Evolutionary conservation across 2,113 vertebrate genomes (phyloP), one percentile per base, ranked within the genome.

Genomic region (Microtus pennsylvanicus): DNA sequence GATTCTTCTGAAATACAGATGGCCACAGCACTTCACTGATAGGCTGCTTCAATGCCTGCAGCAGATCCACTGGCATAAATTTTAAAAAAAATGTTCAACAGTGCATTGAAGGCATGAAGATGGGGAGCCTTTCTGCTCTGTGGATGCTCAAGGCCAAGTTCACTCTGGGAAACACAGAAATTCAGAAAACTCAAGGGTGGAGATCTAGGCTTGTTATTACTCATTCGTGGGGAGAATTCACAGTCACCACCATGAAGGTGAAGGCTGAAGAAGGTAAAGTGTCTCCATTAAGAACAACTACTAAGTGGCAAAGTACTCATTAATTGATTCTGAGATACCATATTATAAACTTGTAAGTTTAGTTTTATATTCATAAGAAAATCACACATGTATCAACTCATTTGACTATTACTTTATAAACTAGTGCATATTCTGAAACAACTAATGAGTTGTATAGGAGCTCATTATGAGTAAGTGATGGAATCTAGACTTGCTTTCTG

Each of bases 1-100:
- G n/a, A n/a, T 33, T 10, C 19, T 35, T 55, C 47, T 22, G 4
- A 80, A 69, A 42, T 33, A 10, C 3, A 75, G 33, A 33, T 16
- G 13, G 8, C 11, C 13, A 1, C 0, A 38, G 9, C 1, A 30
- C 30, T 50, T 38, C 7, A 3, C 12, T 42, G 9, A 22, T 4
- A n/a, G 17, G 19, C 10, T 4, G 10, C 19, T 90, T 42, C 9
- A 28, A 33, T 14, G 1, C 11, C 30, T 33, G 28, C 5, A 69
- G 35, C 4, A 70, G 47, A n/a, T 72, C 21, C 2, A 7, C 35
- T 11, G 42, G 30, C 6, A 16, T 0, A 21, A 7, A 58, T 58
- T 58, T 67, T 1, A 67, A 67, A 67, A 67, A 67, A 13, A 30
- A 65, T 33, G 0, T 8, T 63, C 61, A 42, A 14, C 11, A 47